Base-by-base conservation (phyloP, 2,113 vertebrate genomes). In the Etheostoma spectabile region DNA sequence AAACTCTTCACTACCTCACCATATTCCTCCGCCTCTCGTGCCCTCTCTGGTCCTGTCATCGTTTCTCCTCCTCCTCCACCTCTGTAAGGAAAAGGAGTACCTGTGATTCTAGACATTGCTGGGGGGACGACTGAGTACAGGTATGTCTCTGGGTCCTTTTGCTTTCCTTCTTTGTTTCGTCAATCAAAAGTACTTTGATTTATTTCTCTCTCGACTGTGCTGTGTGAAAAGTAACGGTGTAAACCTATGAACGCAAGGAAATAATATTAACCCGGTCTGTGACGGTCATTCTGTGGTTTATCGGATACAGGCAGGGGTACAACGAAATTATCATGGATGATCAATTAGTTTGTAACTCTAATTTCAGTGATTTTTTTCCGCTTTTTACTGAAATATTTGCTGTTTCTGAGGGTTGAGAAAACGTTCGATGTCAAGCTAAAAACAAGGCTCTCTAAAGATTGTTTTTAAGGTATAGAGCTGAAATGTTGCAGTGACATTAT, bases 121-220 rank as follows among this genome's bases (percentile, higher is more conserved):
- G 74, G 74, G 69, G 35, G 75, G 71, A 71, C 42, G 0, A 65
- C 53, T 67, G 18, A 74, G 49, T 35, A 89, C 75, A 74, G 92
- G 93, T 94, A 92, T 57, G 89, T 77, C 48, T 74, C 66, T 76
- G n/a, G 22, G 53, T 35, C 6, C 24, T 64, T 59, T 55, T 59
- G 8, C 24, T 52, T 75, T 3, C 8, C 27, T 21, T 38, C 5
- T 62, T 71, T 65, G 3, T 66, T 77, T 68, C 8, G 75, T 75
- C 6, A 48, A 56, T 79, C 3, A 49, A 24, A 79, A 55, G 1
- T 30, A 52, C 24, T 49, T 8, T 3, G 3, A 65, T 68, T 49
- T 55, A 55, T 65, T 62, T 78, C 4, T 61, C 22, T 61, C 27
- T 52, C 1, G 0, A 42, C 6, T 63, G 16, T 57, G 52, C 12